Evolutionary conservation across 2,888 invertebrate genomes (phyloP).

Genomic region (Polydrusus cervinus): DNA sequence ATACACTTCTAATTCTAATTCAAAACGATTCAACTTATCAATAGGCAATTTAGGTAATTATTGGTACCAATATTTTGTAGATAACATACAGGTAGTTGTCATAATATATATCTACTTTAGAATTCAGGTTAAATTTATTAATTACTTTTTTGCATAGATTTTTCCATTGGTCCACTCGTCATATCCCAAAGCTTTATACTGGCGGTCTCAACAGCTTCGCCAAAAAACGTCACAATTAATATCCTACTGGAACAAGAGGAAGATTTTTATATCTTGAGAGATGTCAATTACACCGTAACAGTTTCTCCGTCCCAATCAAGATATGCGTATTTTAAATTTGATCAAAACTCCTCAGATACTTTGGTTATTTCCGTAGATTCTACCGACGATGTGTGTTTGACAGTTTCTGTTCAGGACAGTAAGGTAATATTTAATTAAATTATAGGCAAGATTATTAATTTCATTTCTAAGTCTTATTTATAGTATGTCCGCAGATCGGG

Average conservation of each 20-base stretch:
- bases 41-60: too few relatives aligned
- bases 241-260: constrained; percentile 76
- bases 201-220: constrained; percentile 75
- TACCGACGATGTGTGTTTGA: constrained; percentile 80
- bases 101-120: too few relatives aligned
- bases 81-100: too few relatives aligned
- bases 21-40: too few relatives aligned
- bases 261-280: constrained; percentile 75
- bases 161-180: constrained; percentile 49
- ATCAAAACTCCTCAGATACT: constrained; percentile 62
- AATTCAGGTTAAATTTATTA: too few relatives aligned
- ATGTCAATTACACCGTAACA: constrained; percentile 70
- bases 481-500: too few relatives aligned
- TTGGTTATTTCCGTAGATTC: constrained; percentile 80
- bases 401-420: constrained; percentile 85
- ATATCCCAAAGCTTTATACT: constrained; percentile 64
- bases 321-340: constrained; percentile 77
- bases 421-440: too few relatives aligned
- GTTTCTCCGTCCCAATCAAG: constrained; percentile 75
- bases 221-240: constrained; percentile 74
- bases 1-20: too few relatives aligned
- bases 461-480: not conserved
- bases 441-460: too few relatives aligned
- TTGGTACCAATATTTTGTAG: too few relatives aligned
- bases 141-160: constrained; percentile 38